Base-by-base conservation (phyloP, 1,140 invertebrate species). In the Drosophila biarmipes region DNA sequence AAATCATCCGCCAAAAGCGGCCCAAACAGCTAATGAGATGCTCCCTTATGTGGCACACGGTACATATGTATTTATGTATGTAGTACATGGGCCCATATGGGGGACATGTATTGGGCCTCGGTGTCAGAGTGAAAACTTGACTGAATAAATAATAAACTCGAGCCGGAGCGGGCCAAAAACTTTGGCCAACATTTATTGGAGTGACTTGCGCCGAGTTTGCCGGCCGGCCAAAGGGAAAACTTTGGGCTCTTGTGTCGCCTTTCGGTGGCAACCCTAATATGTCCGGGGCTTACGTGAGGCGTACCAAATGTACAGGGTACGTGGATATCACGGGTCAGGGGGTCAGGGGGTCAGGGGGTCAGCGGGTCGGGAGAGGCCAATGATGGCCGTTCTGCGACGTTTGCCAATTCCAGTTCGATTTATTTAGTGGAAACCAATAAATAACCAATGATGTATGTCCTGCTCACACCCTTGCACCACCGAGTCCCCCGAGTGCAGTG, bases 361-460 rank as follows among this genome's bases (percentile, higher is more conserved):
- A 24, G 49, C 35, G 63, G 67, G 64, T 71, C 67, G 56, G 67
- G 51, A 56, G 67, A 66, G 58, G 84, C 82, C 82, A 87, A 87
- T 87, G 80, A 87, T 89, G 82, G 85, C 84, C 82, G 72, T 87
- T 89, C 86, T 82, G 82, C 84, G 82, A 89, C 82, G 82, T 87
- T 85, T 87, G 82, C 82, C 82, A 86, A 87, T 86, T 86, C 87
- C 71, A 85, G 75, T 80, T 86, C 78, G 82, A 87, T 86, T 86
- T 86, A 86, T 86, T 86, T 86, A 89, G 82, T 86, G 82, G 82
- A 86, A 86, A 82, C 78, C 82, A 87, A 86, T 86, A 86, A 86
- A 86, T 86, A 87, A 86, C 82, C 82, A 87, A 87, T 87, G 84
- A 82, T 87, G 84, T 79, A 86, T 56, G 71, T 67, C 45, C 49